A percentile compares a stretch with the other conserved stretches of the same genome.
Conservation (phyloP, 2,888 invertebrate species). For the Druceiella hillmani region DNA sequence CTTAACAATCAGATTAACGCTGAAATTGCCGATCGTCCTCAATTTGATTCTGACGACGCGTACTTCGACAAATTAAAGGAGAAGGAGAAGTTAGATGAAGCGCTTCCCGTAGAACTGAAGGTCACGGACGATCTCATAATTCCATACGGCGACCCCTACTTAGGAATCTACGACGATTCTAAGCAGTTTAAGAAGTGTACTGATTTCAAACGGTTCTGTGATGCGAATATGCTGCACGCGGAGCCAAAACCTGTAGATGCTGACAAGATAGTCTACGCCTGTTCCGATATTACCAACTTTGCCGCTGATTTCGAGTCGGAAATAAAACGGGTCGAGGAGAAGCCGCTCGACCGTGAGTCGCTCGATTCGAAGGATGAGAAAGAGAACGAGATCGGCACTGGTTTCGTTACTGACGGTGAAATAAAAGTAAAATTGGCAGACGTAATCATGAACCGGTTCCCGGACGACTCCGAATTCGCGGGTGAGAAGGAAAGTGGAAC, state of each 20-base stretch:
- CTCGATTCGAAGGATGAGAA: too few species aligned
- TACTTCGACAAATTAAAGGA: background rate
- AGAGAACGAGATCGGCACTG: slow-evolving; percentile 35
- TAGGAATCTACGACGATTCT: slow-evolving; percentile 30
- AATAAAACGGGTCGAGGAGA: too few species aligned
- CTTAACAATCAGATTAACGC: background rate
- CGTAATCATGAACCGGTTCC: slow-evolving; percentile 20
- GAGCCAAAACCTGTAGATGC: too few species aligned
- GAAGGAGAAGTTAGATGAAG: background rate
- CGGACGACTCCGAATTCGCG: slow-evolving; percentile 28
- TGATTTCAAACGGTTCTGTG: slow-evolving; percentile 37
- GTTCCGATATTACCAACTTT: too few species aligned
- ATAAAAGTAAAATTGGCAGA: slow-evolving; percentile 40
- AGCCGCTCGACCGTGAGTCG: too few species aligned
- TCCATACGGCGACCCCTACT: slow-evolving; percentile 32
- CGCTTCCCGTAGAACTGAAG: background rate
- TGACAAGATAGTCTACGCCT: too few species aligned
- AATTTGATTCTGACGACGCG: background rate
- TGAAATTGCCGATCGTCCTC: background rate
- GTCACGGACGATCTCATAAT: slow-evolving; percentile 30
- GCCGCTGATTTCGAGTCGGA: too few species aligned
- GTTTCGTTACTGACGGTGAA: slow-evolving; percentile 32
- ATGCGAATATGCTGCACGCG: slow-evolving; percentile 45
- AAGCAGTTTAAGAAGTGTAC: slow-evolving; percentile 25
- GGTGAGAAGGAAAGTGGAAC: slow-evolving; percentile 23